Evolutionary conservation across 2,888 invertebrate genomes (phyloP).

Genomic region (Diarsia brunnea): DNA sequence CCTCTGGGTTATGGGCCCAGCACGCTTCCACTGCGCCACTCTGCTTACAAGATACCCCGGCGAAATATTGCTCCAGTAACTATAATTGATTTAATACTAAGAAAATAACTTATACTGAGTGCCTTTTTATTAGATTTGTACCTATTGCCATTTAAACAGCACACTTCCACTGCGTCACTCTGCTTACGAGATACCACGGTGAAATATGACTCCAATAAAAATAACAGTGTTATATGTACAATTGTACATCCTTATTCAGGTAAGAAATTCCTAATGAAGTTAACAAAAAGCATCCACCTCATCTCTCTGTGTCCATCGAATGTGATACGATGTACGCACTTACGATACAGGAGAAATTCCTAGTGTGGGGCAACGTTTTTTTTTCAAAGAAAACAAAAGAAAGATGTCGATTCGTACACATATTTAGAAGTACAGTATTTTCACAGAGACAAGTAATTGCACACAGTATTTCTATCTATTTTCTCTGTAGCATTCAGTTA

Average conservation of each 20-base stretch:
- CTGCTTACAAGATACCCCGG: conserved; percentile 86
- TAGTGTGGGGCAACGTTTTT: too few relatives aligned
- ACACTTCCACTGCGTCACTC: conserved; percentile 96
- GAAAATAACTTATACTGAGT: too few relatives aligned
- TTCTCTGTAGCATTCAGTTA: background rate
- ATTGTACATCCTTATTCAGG: too few relatives aligned
- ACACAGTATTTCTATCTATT: background rate
- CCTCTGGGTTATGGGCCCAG: conserved; percentile 97
- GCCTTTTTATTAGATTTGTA: too few relatives aligned
- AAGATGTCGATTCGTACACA: background rate
- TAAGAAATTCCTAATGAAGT: too few relatives aligned
- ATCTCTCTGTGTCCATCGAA: background rate
- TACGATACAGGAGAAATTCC: too few relatives aligned
- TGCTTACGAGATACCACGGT: conserved; percentile 83
- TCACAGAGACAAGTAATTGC: background rate
- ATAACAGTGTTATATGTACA: too few relatives aligned
- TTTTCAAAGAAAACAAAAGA: too few relatives aligned
- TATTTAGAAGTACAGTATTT: background rate
- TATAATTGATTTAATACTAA: background rate
- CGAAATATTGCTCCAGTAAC: background rate
- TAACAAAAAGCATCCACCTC: background rate
- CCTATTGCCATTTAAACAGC: conserved; percentile 83
- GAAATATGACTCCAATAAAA: conserved; percentile 17
- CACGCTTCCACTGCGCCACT: conserved; percentile 96
- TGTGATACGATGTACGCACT: background rate